Evolutionary conservation across 2,888 invertebrate species (phyloP), one percentile per base, ranked within the genome.

Genomic region (Ophion ventricosus): DNA sequence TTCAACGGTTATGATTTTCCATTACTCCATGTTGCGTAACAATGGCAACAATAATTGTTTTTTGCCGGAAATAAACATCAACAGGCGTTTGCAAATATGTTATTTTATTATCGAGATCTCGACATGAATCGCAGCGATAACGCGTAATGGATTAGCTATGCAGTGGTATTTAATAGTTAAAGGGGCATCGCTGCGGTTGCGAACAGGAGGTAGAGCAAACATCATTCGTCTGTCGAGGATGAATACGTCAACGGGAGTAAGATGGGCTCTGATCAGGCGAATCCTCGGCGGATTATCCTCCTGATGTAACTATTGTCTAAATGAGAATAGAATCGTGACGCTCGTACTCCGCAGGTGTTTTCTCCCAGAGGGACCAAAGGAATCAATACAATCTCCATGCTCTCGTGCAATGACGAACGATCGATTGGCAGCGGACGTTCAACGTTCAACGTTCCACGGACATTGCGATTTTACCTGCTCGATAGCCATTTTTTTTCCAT

Each of bases 251-350:
- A 25, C 35, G 10, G 23, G 20, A 2, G 23, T n/a, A 76, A 43
- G 76, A 56, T 40, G 67, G 40, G 10, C 35, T 29, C 40, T 3
- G 67, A 77, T 77, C 59, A 26, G 23, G 40, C 29, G 20, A 10
- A 72, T 72, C 40, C 56, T 17, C 23, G 35, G 43, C 5, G 67
- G 77, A 77, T 77, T 67, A 77, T 77, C 43, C 67, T 56, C 59
- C 26, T 59, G 67, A 59, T 66, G 67, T 67, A 67, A 77, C 77
- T 77, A 67, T 67, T 77, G 67, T 59, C 77, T 26, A 77, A 67
- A 67, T 7, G 40, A 67, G 43, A 77, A 66, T 67, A 67, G 76
- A 67, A 76, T 56, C 66, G 57, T 59, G 43, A n/a, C n/a, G 66
- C 76, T 67, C 20, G 59, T 43, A 35, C 20, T 49, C 43, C 23